Conservation (phyloP, 2,113 vertebrate species). For the Lynx canadensis region DNA sequence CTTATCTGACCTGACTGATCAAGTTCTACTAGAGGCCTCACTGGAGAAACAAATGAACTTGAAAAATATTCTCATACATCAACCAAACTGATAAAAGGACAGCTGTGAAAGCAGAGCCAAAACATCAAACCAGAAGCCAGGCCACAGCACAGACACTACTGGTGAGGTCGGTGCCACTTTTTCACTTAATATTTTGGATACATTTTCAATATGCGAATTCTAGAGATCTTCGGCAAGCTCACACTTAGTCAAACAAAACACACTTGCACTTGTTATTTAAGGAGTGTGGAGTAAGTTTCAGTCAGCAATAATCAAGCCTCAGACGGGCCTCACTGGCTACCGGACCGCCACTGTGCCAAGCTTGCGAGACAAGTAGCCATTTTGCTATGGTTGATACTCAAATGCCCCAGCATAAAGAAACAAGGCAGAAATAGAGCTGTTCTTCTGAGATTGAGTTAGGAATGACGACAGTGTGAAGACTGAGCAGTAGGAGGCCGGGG, state of each 20-base stretch:
- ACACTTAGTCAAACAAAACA: not conserved
- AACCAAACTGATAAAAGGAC: not conserved
- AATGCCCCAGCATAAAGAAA: not conserved
- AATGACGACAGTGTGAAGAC: not conserved
- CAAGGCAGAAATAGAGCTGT: not conserved
- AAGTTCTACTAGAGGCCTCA: not conserved
- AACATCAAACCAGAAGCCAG: not conserved
- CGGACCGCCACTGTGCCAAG: not conserved
- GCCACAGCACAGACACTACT: not conserved
- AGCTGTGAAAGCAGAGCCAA: not conserved
- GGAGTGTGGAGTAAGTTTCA: not conserved
- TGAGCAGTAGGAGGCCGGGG: not conserved
- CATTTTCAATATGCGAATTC: not conserved
- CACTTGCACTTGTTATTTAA: not conserved
- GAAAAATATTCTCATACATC: not conserved
- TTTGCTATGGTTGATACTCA: not conserved
- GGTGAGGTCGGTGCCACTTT: not conserved
- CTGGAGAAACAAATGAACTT: not conserved
- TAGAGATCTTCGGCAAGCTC: not conserved
- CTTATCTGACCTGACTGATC: not conserved
- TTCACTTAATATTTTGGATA: not conserved
- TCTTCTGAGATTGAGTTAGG: not conserved
- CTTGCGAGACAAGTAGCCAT: not conserved
- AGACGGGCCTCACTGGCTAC: not conserved
- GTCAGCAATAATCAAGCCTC: not conserved